Evolutionary conservation across 2,113 vertebrate species (phyloP).

Genomic region (Vombatus ursinus): DNA sequence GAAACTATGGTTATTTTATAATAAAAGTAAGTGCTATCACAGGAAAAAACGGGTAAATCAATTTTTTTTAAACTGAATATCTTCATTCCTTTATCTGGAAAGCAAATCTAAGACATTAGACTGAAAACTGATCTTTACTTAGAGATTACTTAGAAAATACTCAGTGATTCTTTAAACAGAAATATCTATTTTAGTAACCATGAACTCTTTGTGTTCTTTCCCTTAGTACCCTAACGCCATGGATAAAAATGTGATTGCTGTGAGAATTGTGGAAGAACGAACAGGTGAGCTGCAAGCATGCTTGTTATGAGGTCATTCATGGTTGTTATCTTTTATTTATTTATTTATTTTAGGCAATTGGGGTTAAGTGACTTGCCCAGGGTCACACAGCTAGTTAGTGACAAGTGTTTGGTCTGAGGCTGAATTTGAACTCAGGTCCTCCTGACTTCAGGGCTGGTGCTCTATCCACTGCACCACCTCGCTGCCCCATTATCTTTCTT

Average conservation of each 20-base stretch:
- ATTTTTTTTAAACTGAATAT: background rate
- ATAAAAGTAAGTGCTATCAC: background rate
- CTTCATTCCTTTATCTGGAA: background rate
- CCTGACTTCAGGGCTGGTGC: no score
- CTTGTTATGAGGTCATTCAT: background rate
- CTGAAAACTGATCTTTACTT: conserved; percentile 11
- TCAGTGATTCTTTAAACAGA: background rate
- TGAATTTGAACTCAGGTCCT: no score
- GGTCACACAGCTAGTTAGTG: no score
- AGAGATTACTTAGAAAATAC: conserved; percentile 37
- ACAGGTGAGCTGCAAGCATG: conserved; percentile 76
- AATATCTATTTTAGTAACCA: background rate
- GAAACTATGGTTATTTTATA: background rate
- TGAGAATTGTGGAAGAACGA: conserved; percentile 83
- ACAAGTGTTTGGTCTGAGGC: no score
- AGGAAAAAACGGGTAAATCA: background rate
- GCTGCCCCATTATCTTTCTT: no score
- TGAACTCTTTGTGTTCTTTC: conserved; percentile 63
- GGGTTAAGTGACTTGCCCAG: no score
- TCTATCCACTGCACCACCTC: no score
- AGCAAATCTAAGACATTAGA: conserved; percentile 23
- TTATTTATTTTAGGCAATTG: no score
- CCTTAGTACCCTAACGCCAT: conserved; percentile 83
- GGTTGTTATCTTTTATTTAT: background rate
- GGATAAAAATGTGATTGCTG: conserved; percentile 79